phyloP scores from a whole-genome alignment of 2,113 vertebrate genomes.

The Merops nubicus region DNA sequence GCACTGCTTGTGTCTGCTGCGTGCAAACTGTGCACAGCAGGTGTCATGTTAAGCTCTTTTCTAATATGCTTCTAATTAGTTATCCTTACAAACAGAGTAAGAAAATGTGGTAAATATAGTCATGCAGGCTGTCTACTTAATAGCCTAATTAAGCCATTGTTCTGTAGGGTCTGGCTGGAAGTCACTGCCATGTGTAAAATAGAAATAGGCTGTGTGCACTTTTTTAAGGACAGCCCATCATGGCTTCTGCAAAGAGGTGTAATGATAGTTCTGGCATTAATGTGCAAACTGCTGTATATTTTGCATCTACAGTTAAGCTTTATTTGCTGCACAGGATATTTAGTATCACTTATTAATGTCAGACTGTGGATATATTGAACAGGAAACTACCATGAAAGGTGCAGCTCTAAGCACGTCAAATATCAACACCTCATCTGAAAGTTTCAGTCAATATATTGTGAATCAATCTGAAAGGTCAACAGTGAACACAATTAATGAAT shows the following conservation, averaged over 20 bases:
- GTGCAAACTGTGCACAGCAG: background rate
- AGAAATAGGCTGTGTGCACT: background rate
- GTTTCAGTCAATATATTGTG: background rate
- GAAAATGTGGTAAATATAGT: background rate
- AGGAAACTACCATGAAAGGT: background rate
- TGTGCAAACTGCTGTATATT: background rate
- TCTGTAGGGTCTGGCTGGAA: background rate
- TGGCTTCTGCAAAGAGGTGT: background rate
- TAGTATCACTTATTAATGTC: background rate
- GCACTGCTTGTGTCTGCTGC: background rate
- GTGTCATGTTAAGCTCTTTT: background rate
- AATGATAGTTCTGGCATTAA: background rate
- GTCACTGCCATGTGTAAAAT: background rate
- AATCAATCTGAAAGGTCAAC: background rate
- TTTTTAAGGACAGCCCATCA: background rate
- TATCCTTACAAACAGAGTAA: background rate
- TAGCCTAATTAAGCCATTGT: background rate
- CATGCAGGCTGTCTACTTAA: background rate
- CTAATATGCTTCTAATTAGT: conserved; percentile 28
- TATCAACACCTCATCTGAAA: background rate
- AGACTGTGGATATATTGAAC: background rate
- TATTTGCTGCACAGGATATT: background rate
- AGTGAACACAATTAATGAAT: background rate
- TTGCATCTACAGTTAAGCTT: background rate
- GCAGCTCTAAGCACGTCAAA: background rate